Conservation (phyloP, 2,888 invertebrate species). For the Trimorus sp. region DNA sequence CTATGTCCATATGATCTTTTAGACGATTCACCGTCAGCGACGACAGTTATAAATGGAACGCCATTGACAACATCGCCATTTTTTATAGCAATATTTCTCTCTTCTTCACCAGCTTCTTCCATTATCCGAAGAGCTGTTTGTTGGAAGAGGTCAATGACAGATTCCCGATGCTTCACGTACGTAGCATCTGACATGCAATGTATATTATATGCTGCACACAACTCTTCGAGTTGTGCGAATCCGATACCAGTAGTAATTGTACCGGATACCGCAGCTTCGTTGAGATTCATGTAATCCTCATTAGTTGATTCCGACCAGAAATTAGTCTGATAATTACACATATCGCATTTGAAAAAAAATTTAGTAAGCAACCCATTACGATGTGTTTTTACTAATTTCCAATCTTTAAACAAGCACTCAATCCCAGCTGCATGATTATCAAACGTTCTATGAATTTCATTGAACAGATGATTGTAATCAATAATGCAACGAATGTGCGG, state of each 20-base stretch:
- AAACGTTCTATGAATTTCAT: slow-evolving; percentile 14
- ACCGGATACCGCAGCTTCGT: too few relatives aligned
- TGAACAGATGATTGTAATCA: neutral
- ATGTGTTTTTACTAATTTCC: neutral
- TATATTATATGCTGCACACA: too few relatives aligned
- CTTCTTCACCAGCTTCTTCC: slow-evolving; percentile 4
- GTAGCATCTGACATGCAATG: too few relatives aligned
- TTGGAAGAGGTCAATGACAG: too few relatives aligned
- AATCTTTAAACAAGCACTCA: slow-evolving; percentile 4
- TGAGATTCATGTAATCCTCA: too few relatives aligned
- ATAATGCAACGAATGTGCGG: neutral
- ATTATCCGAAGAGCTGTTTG: neutral
- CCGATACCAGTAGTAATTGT: too few relatives aligned
- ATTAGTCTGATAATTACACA: slow-evolving; percentile 24
- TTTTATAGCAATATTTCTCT: neutral
- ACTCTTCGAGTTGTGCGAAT: too few relatives aligned
- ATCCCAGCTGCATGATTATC: slow-evolving; percentile 1
- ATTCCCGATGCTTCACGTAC: too few relatives aligned
- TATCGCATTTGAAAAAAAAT: slow-evolving; percentile 14
- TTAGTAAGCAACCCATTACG: neutral
- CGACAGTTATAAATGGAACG: slow-evolving; percentile 8
- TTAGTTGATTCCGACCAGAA: slow-evolving; percentile 21
- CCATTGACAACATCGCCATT: slow-evolving; percentile 5
- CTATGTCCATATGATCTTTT: slow-evolving; percentile 10
- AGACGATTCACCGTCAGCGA: slow-evolving; percentile 11